Base-by-base conservation (phyloP, 2,113 vertebrate species). In the Campylorhamphus procurvoides region DNA sequence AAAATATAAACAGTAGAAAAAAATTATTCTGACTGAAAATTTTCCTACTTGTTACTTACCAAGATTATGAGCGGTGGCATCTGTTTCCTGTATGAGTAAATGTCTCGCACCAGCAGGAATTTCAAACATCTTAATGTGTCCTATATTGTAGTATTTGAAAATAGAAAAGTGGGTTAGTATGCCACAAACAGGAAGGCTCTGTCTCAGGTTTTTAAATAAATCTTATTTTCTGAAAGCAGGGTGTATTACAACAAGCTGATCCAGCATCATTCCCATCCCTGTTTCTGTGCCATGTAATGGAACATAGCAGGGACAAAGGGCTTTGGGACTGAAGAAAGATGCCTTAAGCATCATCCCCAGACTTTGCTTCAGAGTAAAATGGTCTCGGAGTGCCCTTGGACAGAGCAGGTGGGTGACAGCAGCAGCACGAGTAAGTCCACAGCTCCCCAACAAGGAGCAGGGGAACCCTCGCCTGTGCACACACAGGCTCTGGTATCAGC, bases 71-170 rank as follows among this genome's bases (percentile, higher is more conserved):
- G 97, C 69, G 18, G 98, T 98, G 63, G 98, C 90, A 15, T 99
- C 99, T 10, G 98, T 97, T 95, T 99, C 99, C 95, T 99, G 99
- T 96, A 99, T 98, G 59, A 99, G 98, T 59, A 99, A 97, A 94
- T 99, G 99, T 88, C 99, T 98, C 5, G 99, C 99, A 90, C 99
- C 99, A 89, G 98, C 93, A 15, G 99, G 99, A 95, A 99, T 98
- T 97, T 99, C 99, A 94, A 99, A 99, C 98, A 99, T 99, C 98
- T 99, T 99, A 86, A 99, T 94, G 69, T 99, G 98, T 80, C 98
- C 99, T 99, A 96, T 92, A 81, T 93, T 39, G 62, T 6, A 75
- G 53, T 12, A 59, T 79, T 62, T 64, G 88, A 93, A 96, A 85
- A 95, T 62, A 73, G 2, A 68, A 60, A 44, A 74, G 68, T 89